Percentiles rank a stretch among this genome's conserved stretches.
phyloP scores from a whole-genome alignment of 2,113 vertebrate genomes.

The Python bivittatus region DNA sequence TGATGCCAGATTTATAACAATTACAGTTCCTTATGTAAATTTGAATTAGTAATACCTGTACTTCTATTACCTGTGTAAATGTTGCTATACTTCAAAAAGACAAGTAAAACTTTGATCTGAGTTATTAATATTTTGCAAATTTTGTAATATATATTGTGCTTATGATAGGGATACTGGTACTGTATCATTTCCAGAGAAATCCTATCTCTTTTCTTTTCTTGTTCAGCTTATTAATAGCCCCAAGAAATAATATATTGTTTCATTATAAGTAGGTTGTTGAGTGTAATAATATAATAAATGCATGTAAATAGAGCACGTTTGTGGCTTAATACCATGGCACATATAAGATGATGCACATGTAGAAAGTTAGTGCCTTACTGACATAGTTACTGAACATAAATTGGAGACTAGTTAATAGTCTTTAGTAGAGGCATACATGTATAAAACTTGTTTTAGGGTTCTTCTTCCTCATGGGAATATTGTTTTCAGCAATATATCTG shows the following conservation, averaged over 20 bases:
- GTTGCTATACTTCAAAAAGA: neutral
- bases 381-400: neutral
- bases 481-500: neutral
- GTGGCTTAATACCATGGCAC: neutral
- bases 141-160: neutral
- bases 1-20: neutral
- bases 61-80: conserved; percentile 18
- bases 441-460: neutral
- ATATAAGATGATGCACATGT: neutral
- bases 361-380: no score
- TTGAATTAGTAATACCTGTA: neutral
- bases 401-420: neutral
- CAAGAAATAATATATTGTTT: neutral
- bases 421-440: neutral
- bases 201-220: neutral
- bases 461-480: neutral
- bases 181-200: neutral
- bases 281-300: neutral
- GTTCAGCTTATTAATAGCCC: neutral
- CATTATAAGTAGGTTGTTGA: neutral
- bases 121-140: neutral
- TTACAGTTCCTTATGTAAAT: neutral
- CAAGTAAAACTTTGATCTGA: neutral
- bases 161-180: neutral
- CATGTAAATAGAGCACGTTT: neutral